These are phyloP conservation scores for Oreochromis aureus DNA, from an alignment of 2,113 vertebrate species.

Conservation along the genomic window DNA sequence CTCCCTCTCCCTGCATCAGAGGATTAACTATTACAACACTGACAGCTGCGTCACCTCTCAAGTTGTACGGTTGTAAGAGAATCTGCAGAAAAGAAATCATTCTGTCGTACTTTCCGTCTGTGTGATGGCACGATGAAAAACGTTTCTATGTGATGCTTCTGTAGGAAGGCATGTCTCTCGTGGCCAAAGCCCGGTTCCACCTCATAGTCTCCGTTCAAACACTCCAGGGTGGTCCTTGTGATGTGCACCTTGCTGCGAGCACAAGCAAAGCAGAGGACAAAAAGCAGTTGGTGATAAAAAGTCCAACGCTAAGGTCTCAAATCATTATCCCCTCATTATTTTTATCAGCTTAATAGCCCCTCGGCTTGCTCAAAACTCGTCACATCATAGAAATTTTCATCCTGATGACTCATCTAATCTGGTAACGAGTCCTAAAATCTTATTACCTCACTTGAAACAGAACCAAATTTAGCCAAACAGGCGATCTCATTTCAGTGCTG, in stretches of 20 bases:
- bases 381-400: background rate
- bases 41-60: slow-evolving; percentile 22
- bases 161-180: slow-evolving; percentile 91
- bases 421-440: slow-evolving; percentile 24
- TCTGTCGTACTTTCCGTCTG: slow-evolving; percentile 82
- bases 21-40: slow-evolving; percentile 41
- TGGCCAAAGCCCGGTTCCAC: slow-evolving; percentile 92
- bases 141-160: slow-evolving; percentile 92
- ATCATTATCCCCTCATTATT: slow-evolving; percentile 39
- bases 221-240: slow-evolving; percentile 91
- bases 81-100: background rate
- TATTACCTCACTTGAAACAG: slow-evolving; percentile 22
- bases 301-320: background rate
- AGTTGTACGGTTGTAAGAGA: background rate
- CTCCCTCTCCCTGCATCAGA: slow-evolving; percentile 6
- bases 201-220: slow-evolving; percentile 96
- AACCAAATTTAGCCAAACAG: slow-evolving; percentile 15
- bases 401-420: slow-evolving; percentile 19
- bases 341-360: background rate
- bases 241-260: slow-evolving; percentile 92
- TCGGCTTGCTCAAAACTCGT: background rate
- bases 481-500: slow-evolving; percentile 13
- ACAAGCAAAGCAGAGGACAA: slow-evolving; percentile 1
- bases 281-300: background rate
- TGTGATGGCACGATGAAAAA: slow-evolving; percentile 98